These are phyloP conservation scores for Astropecten irregularis DNA, from an alignment of 53 echinoderm and acorn worm genomes.

Conservation along the genomic window DNA sequence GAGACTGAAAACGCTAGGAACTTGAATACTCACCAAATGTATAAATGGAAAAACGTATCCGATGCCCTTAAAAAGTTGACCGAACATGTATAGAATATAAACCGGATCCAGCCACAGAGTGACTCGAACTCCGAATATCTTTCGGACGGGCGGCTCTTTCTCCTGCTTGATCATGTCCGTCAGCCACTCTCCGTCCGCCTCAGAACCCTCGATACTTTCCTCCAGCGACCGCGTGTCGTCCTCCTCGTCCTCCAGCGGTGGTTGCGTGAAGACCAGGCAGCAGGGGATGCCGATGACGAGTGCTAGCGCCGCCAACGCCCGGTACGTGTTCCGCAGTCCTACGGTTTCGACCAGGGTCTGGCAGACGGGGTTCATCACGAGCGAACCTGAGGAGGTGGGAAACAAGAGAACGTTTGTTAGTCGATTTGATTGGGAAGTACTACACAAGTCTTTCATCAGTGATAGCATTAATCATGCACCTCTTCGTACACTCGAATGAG, in stretches of 20 bases:
- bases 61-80: constrained; percentile 83
- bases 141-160: constrained; percentile 28
- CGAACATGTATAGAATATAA: constrained; percentile 74
- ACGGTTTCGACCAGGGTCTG: constrained; percentile 69
- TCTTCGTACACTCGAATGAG: too few relatives aligned
- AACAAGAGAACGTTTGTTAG: neutral
- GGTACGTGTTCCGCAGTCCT: constrained; percentile 79
- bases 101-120: constrained; percentile 81
- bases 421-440: too few relatives aligned
- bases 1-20: too few relatives aligned
- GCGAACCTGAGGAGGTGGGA: constrained; percentile 64
- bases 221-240: constrained; percentile 61
- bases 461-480: too few relatives aligned
- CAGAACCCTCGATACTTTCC: constrained; percentile 39
- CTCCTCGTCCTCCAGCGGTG: constrained; percentile 52
- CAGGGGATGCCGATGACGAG: constrained; percentile 88
- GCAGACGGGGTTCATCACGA: constrained; percentile 93
- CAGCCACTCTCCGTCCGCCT: constrained; percentile 43
- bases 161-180: constrained; percentile 68
- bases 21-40: constrained; percentile 85
- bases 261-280: constrained; percentile 77
- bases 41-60: constrained; percentile 96
- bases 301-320: constrained; percentile 69
- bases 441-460: too few relatives aligned
- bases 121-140: constrained; percentile 49